Evolutionary conservation across 1,140 invertebrate species (phyloP), one percentile per base, ranked within the genome.

Genomic region (Microplitis mediator): DNA sequence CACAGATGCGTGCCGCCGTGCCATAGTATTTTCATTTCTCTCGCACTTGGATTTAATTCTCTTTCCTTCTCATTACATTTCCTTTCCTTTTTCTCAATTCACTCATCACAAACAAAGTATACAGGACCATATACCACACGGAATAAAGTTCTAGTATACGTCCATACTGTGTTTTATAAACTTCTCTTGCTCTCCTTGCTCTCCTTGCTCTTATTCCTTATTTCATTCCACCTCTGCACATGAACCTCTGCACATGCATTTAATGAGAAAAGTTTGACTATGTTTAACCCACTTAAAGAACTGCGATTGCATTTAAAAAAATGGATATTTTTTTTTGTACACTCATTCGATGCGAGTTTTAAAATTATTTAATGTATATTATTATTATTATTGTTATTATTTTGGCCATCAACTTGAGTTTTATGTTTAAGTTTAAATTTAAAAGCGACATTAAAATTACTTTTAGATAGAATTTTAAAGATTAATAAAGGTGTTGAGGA

Each of bases 1-100:
- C 80, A 82, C 83, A 85, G 80, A 85, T 83, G 84, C 80, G 80
- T 80, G 79, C 78, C 69, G 56, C 60, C 80, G 80, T 80, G 79
- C 78, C 69, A 63, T 66, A 50, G 56, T 70, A 56, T 68, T 11
- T 50, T 69, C 45, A 14, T 63, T 58, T 60, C 63, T 67, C 13
- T 16, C 54, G 4, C 6, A 13, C 63, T 31, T 76, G 78, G 78
- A 77, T 76, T 80, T 35, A 3, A 51, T n/a, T 16, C n/a, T 65
- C 14, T 32, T 65, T 50, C 36, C n/a, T 50, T 23, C 4, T 50
- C 16, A 65, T 32, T 16, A 61, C 3, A 5, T 2, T 56, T 54
- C 13, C 4, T 14, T 23, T 54, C 13, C 52, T 54, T 54, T 8
- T 4, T 39, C 36, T 39, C 36, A 9, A 9, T 39, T 39, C 36